Base-by-base conservation (phyloP, 2,888 invertebrate species). In the Pachliopta kotzebuea region DNA sequence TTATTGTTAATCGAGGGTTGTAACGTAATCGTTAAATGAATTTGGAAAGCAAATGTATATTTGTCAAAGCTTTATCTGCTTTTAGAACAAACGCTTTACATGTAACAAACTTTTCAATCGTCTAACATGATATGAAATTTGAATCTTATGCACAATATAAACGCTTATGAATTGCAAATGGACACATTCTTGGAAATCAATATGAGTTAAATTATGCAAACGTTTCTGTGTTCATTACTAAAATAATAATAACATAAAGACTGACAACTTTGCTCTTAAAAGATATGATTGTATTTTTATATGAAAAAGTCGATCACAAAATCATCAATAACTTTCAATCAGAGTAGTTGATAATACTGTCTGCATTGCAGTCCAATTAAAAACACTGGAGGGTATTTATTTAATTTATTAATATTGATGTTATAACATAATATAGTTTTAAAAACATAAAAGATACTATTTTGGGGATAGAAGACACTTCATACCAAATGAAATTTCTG, bases 81-180 rank as follows among this genome's bases (percentile, higher is more conserved):
- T 9, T 24, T 18, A 23, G 49, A 56, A 29, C 26, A 50, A 49
- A 56, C 29, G n/a, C 49, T 50, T 49, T 56, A 49, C 55, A 23
- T 62, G 29, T 23, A 20, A 29, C 55, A 61, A 61, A 61, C 61
- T 61, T 49, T 17, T 26, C 49, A 56, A 62, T 62, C 60, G 37
- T 26, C 49, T 62, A 50, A 37, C 31, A 62, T 62, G n/a, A 29
- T 49, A 62, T 62, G 49, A 49, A 56, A 56, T 56, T 56, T 26
- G 56, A 56, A 56, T 56, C 55, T 17, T 62, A 21, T 62, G 56
- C 50, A 55, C 49, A 49, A 9, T 21, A 49, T 20, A n/a, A 56
- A 50, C 24, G 55, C 49, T 62, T 62, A 26, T 17, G 56, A 50
- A 56, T 50, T 56, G 62, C 29, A 62, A 29, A 62, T 31, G 49